phyloP scores from a whole-genome alignment of 2,797 vertebrate species.

The Brachyrhaphis roseni region DNA sequence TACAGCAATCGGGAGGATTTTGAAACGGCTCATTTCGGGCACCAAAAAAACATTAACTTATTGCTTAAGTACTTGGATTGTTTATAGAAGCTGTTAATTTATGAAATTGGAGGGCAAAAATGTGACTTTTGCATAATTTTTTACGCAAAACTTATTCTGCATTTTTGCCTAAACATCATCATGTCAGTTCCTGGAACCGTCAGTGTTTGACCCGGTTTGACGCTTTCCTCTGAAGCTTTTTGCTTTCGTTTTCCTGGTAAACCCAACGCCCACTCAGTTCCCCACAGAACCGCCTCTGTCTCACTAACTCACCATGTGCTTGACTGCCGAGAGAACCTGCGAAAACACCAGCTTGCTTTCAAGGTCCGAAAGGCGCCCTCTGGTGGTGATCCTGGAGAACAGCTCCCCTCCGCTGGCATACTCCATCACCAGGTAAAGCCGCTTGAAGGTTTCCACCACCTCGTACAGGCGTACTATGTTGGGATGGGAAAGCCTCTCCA shows the following conservation, averaged over 20 bases:
- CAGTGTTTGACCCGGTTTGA: background rate
- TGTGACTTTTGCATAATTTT: background rate
- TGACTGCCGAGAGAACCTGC: slow-evolving; percentile 80
- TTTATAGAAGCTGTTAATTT: no score
- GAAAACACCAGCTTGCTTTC: slow-evolving; percentile 80
- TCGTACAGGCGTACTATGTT: slow-evolving; percentile 82
- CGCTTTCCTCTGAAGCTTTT: background rate
- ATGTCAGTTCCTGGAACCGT: background rate
- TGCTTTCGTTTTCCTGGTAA: background rate
- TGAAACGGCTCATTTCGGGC: no score
- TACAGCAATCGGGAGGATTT: no score
- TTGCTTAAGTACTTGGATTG: no score
- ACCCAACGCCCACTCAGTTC: background rate
- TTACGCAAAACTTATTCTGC: background rate
- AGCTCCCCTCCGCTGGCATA: slow-evolving; percentile 80
- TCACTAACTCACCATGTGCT: slow-evolving; percentile 82
- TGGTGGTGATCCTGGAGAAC: slow-evolving; percentile 76
- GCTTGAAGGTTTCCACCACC: slow-evolving; percentile 78
- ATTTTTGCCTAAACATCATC: background rate
- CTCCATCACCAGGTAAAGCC: slow-evolving; percentile 81
- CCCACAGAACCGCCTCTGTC: background rate
- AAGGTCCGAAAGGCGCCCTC: slow-evolving; percentile 76
- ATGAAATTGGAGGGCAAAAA: background rate
- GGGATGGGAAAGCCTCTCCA: slow-evolving; percentile 81
- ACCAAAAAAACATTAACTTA: no score